Percentiles rank a stretch among this genome's conserved stretches.
Conservation (phyloP, 2,113 vertebrate genomes). For the Heterochromis multidens region DNA sequence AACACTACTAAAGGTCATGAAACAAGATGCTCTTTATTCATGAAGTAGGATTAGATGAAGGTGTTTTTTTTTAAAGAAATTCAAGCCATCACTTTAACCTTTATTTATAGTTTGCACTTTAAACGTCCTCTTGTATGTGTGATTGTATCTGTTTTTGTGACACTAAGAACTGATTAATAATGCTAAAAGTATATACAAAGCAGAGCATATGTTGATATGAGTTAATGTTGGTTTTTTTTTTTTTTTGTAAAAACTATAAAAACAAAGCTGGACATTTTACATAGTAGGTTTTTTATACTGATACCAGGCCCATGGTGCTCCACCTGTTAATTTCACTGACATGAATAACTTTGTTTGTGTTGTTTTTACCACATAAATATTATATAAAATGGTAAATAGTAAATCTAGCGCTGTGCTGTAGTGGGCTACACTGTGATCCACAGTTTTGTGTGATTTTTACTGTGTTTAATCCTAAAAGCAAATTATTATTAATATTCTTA, state of each 20-base stretch:
- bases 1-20: conserved; percentile 44
- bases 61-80: not conserved
- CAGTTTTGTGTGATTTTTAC: not conserved
- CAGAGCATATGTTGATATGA: not conserved
- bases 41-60: not conserved
- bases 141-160: conserved; percentile 22
- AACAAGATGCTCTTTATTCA: conserved; percentile 5
- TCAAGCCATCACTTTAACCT: conserved; percentile 1
- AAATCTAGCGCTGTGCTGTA: not conserved
- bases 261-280: not conserved
- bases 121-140: conserved; percentile 19
- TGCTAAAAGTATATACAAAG: not conserved
- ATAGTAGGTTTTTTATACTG: not conserved
- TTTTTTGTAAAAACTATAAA: not conserved
- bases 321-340: not conserved
- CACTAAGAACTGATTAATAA: conserved; percentile 33
- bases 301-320: not conserved
- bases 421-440: conserved; percentile 1
- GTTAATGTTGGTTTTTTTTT: conserved; percentile 19
- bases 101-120: conserved; percentile 65
- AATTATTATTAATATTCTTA: not conserved
- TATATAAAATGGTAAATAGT: not conserved
- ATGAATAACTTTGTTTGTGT: conserved; percentile 26
- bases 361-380: not conserved
- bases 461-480: not conserved